Base-by-base conservation (phyloP, 2,113 vertebrate genomes). In the Boleophthalmus pectinirostris region DNA sequence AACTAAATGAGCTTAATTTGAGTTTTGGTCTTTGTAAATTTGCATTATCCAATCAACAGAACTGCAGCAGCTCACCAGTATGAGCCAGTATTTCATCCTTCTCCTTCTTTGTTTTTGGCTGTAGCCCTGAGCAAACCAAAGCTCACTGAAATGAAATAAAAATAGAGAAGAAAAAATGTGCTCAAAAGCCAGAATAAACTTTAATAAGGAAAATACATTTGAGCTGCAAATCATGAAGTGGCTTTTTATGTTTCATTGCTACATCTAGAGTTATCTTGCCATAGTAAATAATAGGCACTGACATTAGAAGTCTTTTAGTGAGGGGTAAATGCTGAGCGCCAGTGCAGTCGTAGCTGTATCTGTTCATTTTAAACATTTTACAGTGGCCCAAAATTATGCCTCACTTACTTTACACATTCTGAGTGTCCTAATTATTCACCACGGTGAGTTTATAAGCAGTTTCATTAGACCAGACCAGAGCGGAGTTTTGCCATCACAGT, bases 201-300 rank as follows among this genome's bases (percentile, higher is more conserved):
- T 61, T 61, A 58, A 58, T 58, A 58, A 58, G 14, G 14, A 58
- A 58, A 25, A 58, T 25, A 58, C 14, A 25, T 58, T 25, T 58
- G 23, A 23, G 56, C 3, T 24, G 24, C 2, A 23, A 23, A 56
- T 56, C 54, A 23, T 23, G 13, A 56, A 56, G 54, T 56, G 21
- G 21, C 21, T 56, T 23, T 51, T 25, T 58, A 58, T 25, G 56
- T 58, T 58, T 16, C 23, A 58, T 15, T 25, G 23, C 56, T 58
- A 58, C 23, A 25, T 15, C 3, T 21, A 15, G 21, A 58, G 15
- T 23, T 14, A 23, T 58, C 56, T 58, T 25, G 56, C 56, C 56
- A 58, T 57, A 15, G 23, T 25, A 58, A 25, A 25, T 15, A 58
- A 1, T 5, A 20, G 4, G 16, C 20, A 14, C n/a, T 51, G 2